phyloP scores from a whole-genome alignment of 2,797 vertebrate species.

The Melanogrammus aeglefinus region DNA sequence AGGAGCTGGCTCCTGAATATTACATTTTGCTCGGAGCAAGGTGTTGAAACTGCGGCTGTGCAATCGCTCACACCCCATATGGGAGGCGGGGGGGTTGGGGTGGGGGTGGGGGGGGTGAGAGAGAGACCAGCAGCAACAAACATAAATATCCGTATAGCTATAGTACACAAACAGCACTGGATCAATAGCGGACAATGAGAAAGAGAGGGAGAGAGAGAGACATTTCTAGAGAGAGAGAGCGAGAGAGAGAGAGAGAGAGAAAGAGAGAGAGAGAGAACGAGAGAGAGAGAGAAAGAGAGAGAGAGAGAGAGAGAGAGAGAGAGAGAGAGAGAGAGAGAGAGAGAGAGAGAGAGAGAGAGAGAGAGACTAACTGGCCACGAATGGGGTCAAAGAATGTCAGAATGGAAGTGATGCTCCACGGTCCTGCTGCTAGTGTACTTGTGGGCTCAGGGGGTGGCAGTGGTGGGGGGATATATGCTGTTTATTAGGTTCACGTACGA shows the following conservation, averaged over 20 bases:
- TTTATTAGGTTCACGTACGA: conserved; percentile 12
- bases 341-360: not conserved
- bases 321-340: not conserved
- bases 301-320: not conserved
- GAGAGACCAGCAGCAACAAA: conserved; percentile 56
- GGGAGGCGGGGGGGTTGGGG: conserved; percentile 15
- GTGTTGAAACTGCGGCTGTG: conserved; percentile 65
- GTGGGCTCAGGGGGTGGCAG: conserved; percentile 18
- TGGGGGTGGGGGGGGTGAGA: conserved; percentile 28
- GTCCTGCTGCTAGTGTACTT: not conserved
- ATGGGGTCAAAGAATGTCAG: conserved; percentile 14
- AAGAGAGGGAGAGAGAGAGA: not conserved
- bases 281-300: not conserved
- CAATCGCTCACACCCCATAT: conserved; percentile 70
- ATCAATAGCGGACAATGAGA: conserved; percentile 50
- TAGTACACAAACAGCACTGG: conserved; percentile 48
- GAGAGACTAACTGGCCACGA: conserved; percentile 13
- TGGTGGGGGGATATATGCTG: not conserved
- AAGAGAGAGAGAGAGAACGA: too few species aligned
- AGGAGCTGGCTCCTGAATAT: conserved; percentile 68
- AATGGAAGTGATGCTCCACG: conserved; percentile 1
- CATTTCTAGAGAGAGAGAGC: too few species aligned
- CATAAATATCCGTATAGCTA: conserved; percentile 66
- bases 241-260: too few species aligned
- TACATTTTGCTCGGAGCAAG: conserved; percentile 58